Base-by-base conservation (phyloP, 2,797 vertebrate genomes). In the Xenops minutus region DNA sequence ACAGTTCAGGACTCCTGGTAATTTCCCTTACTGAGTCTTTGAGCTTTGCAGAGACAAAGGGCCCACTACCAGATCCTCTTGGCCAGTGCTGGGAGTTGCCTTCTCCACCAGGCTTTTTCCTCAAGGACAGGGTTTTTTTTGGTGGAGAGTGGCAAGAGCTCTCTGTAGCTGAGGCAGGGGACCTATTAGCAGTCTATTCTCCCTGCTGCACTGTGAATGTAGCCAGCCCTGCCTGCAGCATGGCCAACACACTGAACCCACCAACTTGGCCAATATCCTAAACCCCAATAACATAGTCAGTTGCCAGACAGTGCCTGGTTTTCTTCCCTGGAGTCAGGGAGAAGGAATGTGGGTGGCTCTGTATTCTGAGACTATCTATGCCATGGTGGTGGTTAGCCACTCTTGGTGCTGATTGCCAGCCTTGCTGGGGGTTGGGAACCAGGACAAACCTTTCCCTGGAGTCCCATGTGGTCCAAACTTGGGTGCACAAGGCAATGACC, bases 191-290 rank as follows among this genome's bases (percentile, higher is more conserved):
- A 21, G 49, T 58, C 66, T 0, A 0, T 61, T 88, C 46, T 92
- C 43, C 27, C 21, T 67, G 62, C 29, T 61, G 41, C 2, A 9
- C 55, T 90, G 26, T 3, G 10, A 90, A 69, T 1, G 3, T 37
- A 75, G 46, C 37, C 88, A 81, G 30, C 19, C 26, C 16, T 77
- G 62, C 48, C 43, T 86, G 55, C 48, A 66, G 44, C 1, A 2
- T 48, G 54, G 39, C 55, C 37, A 61, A 22, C 1, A 11, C 26
- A 58, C 77, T 4, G 4, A 91, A 88, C 56, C 49, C 21, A 1
- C 90, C 92, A 90, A 37, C n/a, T 41, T 93, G 96, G 85, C 72
- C 59, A 51, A 61, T 24, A 83, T 90, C 55, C 81, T 90, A 92
- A 93, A 72, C 30, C 27, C 61, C 91, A 92, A 83, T 80, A 85